phyloP scores from a whole-genome alignment of 2,888 invertebrate genomes.

The Trachelus iudaicus region DNA sequence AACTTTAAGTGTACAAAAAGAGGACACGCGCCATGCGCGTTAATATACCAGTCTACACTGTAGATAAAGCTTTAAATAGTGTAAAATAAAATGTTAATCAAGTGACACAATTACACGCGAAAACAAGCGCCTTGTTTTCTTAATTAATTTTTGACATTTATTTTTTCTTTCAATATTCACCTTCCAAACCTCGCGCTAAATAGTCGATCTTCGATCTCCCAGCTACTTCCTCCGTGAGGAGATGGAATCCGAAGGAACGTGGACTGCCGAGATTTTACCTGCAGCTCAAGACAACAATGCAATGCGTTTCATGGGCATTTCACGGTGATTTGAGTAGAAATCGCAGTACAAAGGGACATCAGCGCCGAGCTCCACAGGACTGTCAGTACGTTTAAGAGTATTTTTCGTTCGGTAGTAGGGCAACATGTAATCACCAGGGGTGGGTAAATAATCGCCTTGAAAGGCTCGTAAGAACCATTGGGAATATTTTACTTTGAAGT shows the following conservation, averaged over 20 bases:
- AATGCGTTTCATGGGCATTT: conserved; percentile 56
- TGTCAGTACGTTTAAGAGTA: conserved; percentile 29
- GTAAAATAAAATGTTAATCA: background rate
- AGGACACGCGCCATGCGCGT: too few relatives aligned
- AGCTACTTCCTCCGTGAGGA: background rate
- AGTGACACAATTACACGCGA: background rate
- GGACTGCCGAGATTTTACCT: conserved; percentile 6
- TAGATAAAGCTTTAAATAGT: conserved; percentile 7
- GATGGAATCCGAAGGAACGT: conserved; percentile 3
- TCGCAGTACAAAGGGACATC: conserved; percentile 55
- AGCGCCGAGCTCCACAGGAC: conserved; percentile 30
- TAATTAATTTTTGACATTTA: too few relatives aligned
- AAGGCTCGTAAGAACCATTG: background rate
- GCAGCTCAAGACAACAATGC: conserved; percentile 40
- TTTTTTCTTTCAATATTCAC: background rate
- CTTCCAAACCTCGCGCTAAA: background rate
- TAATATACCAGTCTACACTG: background rate
- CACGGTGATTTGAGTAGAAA: conserved; percentile 61
- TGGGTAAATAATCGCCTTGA: conserved; percentile 50
- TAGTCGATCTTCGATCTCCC: background rate
- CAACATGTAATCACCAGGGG: conserved; percentile 47
- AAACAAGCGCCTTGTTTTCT: too few relatives aligned
- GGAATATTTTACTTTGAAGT: conserved; percentile 2
- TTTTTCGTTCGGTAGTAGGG: conserved; percentile 30
- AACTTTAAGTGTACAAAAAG: too few relatives aligned